Evolutionary conservation across 2,888 invertebrate species (phyloP).

Genomic region (Caenorhabditis sp.): DNA sequence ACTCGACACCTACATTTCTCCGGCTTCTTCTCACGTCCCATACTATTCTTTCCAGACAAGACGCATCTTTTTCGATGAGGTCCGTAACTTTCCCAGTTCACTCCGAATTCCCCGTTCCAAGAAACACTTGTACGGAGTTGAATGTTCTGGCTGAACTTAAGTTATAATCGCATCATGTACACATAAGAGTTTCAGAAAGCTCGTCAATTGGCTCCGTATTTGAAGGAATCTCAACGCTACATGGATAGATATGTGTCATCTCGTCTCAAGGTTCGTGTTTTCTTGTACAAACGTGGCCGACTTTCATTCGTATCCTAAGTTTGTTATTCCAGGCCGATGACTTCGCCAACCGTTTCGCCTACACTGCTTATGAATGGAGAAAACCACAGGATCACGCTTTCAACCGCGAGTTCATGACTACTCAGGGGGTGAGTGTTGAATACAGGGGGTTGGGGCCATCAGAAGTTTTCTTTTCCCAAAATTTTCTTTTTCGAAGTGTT

Average conservation of each 20-base stretch:
- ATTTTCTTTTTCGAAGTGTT: not conserved
- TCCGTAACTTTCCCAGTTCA: too few species aligned
- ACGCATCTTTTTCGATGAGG: conserved; percentile 82
- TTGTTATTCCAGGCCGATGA: conserved; percentile 83
- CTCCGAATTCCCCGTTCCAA: too few species aligned
- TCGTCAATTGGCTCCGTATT: conserved; percentile 67
- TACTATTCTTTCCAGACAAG: conserved; percentile 82
- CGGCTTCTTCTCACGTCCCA: conserved; percentile 78
- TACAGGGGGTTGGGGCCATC: not conserved
- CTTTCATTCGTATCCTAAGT: too few species aligned
- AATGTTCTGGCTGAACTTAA: too few species aligned
- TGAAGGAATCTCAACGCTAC: conserved; percentile 81
- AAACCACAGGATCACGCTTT: conserved; percentile 82
- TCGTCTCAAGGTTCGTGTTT: conserved; percentile 72
- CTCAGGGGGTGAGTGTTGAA: conserved; percentile 66
- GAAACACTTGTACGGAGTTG: too few species aligned
- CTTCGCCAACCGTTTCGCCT: conserved; percentile 81
- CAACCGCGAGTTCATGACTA: conserved; percentile 82
- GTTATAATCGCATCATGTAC: not conserved
- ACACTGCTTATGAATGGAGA: conserved; percentile 82
- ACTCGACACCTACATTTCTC: conserved; percentile 58
- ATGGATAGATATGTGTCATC: conserved; percentile 81
- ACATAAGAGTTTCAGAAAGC: conserved; percentile 46
- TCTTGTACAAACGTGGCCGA: too few species aligned
- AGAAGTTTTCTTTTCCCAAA: not conserved